Conservation (phyloP, 2,797 vertebrate species). For the Schizopygopsis malacanthus region DNA sequence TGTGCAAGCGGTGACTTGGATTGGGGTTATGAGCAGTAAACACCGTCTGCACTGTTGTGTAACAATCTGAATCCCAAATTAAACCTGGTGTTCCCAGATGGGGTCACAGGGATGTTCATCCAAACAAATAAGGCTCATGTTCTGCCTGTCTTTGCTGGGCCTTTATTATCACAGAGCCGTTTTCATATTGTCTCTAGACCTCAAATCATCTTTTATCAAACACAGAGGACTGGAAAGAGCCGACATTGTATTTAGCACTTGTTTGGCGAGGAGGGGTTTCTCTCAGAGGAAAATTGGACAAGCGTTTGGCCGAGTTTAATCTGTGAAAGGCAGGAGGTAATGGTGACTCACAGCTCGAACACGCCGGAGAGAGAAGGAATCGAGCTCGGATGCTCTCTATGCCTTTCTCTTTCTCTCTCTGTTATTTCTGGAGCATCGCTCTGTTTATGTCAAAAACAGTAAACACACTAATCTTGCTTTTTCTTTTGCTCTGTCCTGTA, state of each 20-base stretch:
- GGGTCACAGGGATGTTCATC: conserved; percentile 1
- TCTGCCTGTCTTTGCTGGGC: neutral
- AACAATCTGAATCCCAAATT: conserved; percentile 37
- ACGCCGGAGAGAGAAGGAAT: conserved; percentile 40
- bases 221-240: neutral
- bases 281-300: conserved; percentile 10
- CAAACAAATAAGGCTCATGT: conserved; percentile 22
- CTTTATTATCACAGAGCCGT: neutral
- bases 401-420: neutral
- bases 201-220: conserved; percentile 17
- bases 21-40: neutral
- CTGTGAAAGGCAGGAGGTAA: conserved; percentile 32
- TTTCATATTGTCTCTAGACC: neutral
- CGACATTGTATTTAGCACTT: neutral
- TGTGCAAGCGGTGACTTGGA: conserved; percentile 13
- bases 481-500: conserved; percentile 1
- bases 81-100: conserved; percentile 31
- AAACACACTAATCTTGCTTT: neutral
- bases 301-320: conserved; percentile 44
- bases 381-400: neutral
- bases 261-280: neutral
- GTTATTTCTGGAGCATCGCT: neutral
- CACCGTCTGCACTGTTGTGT: conserved; percentile 20
- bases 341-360: conserved; percentile 40
- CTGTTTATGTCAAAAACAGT: neutral